A percentile compares a stretch with the other conserved stretches of the same genome.
Evolutionary conservation across 2,113 vertebrate genomes (phyloP).

Genomic region (Varanus salvator): DNA sequence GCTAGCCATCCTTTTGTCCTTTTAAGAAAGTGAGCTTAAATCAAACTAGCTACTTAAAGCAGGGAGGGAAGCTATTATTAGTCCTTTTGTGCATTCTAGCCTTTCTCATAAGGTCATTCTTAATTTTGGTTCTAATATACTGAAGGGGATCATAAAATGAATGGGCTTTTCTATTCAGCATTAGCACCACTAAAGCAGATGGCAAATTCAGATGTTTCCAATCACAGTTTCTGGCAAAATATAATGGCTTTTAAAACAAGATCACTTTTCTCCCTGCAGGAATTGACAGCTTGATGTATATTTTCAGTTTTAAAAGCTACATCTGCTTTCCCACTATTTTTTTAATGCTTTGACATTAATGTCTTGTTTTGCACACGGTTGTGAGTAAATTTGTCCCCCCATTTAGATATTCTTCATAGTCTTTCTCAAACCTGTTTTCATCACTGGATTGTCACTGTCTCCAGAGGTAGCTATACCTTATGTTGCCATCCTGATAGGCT

Average conservation of each 20-base stretch:
- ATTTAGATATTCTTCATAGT: not conserved
- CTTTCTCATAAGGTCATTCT: not conserved
- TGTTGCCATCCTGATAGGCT: not conserved
- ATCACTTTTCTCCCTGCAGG: not conserved
- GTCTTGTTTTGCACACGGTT: not conserved
- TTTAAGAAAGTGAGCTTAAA: not conserved
- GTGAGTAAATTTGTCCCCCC: not conserved
- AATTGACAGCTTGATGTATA: slow-evolving; percentile 43
- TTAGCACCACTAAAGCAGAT: slow-evolving; percentile 40
- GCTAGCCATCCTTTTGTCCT: not conserved
- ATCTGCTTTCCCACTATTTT: slow-evolving; percentile 5
- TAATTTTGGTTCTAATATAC: not conserved
- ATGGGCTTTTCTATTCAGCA: not conserved
- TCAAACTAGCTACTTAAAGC: not conserved
- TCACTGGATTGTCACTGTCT: not conserved
- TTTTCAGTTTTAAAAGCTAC: slow-evolving; percentile 28
- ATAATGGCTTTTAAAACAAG: slow-evolving; percentile 39
- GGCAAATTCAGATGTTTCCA: slow-evolving; percentile 43
- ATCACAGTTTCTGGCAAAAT: slow-evolving; percentile 34
- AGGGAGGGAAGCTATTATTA: not conserved
- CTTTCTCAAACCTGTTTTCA: not conserved
- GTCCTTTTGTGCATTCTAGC: not conserved
- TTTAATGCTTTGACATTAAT: not conserved
- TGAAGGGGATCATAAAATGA: slow-evolving; percentile 13
- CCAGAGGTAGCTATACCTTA: not conserved